A percentile compares a stretch with the other conserved stretches of the same genome.
Conservation (phyloP, 2,113 vertebrate species). For the Calyptomena viridis region DNA sequence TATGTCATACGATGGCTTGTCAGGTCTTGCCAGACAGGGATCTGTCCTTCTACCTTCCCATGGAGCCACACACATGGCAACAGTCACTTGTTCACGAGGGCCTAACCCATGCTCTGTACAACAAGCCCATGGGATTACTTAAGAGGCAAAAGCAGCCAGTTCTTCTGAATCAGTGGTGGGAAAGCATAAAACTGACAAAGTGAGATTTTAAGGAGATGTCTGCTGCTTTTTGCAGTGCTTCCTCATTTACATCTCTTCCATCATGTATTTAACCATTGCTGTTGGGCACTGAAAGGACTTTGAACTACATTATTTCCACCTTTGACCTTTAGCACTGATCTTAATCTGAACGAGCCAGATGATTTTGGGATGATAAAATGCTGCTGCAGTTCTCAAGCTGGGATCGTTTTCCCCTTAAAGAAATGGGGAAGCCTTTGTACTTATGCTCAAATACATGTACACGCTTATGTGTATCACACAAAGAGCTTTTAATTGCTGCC, state of each 20-base stretch:
- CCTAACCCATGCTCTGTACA: neutral
- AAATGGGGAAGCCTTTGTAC: fast-evolving
- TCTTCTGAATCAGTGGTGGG: neutral
- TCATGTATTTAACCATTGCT: neutral
- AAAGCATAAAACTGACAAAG: neutral
- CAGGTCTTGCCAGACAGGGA: neutral
- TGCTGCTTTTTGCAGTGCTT: neutral
- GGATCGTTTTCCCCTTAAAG: neutral
- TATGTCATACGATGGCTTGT: neutral
- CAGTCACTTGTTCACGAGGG: too few species aligned
- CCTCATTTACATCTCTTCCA: neutral
- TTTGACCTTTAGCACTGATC: neutral
- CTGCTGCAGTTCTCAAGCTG: neutral
- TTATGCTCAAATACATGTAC: neutral
- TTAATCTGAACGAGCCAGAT: neutral
- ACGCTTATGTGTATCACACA: neutral
- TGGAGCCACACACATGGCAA: neutral
- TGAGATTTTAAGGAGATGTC: neutral
- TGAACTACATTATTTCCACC: neutral
- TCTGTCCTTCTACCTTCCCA: neutral
- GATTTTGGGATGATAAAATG: neutral
- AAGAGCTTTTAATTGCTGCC: neutral
- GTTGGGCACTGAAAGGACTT: neutral
- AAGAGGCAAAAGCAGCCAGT: neutral
- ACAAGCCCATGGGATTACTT: neutral